phyloP scores from a whole-genome alignment of 23 tunicate genomes.

The Aplidium turbinatum region DNA sequence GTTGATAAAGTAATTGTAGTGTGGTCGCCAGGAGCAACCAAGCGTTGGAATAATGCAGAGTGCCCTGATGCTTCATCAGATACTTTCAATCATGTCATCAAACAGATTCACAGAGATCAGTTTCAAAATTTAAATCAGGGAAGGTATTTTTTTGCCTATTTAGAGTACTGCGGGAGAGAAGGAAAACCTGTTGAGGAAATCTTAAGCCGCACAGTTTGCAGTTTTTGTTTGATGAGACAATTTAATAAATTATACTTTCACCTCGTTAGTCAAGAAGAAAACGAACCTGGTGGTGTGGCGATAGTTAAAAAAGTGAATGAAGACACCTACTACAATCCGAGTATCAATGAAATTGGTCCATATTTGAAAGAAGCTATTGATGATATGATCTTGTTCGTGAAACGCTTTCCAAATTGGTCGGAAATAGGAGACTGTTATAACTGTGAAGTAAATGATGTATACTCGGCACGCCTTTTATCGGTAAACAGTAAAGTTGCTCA shows the following conservation, averaged over 20 bases:
- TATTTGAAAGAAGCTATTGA: not conserved
- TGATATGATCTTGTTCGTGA: too few relatives aligned
- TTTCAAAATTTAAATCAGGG: conserved; percentile 2
- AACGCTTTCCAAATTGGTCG: too few relatives aligned
- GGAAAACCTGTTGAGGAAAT: not conserved
- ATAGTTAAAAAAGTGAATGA: too few relatives aligned
- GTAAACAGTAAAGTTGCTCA: too few relatives aligned
- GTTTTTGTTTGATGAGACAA: conserved; percentile 10
- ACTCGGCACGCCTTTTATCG: too few relatives aligned
- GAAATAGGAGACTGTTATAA: too few relatives aligned
- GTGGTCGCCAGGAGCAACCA: conserved; percentile 43
- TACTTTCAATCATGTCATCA: conserved; percentile 21
- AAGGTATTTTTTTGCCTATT: conserved; percentile 32
- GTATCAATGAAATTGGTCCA: not conserved
- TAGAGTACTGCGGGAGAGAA: conserved; percentile 11
- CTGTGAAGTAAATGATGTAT: too few relatives aligned
- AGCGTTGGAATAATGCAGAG: conserved; percentile 21
- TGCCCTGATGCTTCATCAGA: conserved; percentile 1
- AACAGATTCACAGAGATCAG: conserved; percentile 20
- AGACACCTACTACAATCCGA: too few relatives aligned
- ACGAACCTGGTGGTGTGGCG: too few relatives aligned
- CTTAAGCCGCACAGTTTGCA: not conserved
- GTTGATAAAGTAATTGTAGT: conserved; percentile 41
- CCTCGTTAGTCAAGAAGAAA: too few relatives aligned
- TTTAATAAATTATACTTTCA: conserved; percentile 11